Evolutionary conservation across 2,113 vertebrate species (phyloP), one percentile per base, ranked within the genome.

Genomic region (Scomber colias): DNA sequence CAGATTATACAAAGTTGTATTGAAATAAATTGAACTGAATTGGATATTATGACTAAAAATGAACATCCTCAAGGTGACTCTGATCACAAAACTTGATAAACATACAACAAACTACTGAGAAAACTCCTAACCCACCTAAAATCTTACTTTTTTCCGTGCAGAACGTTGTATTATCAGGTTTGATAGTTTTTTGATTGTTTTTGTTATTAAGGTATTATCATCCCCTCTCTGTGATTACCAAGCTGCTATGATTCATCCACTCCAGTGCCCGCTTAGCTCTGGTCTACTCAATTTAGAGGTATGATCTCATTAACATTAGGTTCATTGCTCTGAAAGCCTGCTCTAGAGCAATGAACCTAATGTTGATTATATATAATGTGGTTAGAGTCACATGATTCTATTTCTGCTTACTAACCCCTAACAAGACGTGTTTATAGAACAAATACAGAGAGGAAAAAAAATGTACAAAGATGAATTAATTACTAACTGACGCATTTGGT

Each of bases 301-400:
- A 30, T 77, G 51, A 75, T 81, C 79, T 82, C 77, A 93, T 91
- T 92, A 86, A 83, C 77, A 75, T 50, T 30, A 68, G 88, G 89
- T 91, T 92, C 92, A 90, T 87, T 87, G 70, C 55, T 73, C 60
- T 79, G 66, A 75, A 82, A 79, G 67, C 62, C 62, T 64, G 66
- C 27, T 84, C 54, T 48, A 61, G 24, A 27, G 24, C 24, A 27
- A 27, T 27, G 24, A 27, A 27, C 24, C 24, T 27, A 27, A 27
- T 27, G 24, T 27, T 27, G 24, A 48, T 5, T 56, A 48, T 40
- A 60, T 69, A 35, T 53, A 71, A 30, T 60, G 75, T 65, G 46
- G 30, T 59, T 53, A 11, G 21, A 71, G 71, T 62, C 54, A 67
- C 73, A 53, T 53, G 49, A 49, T 54, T 71, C 57, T 63, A 49